Evolutionary conservation across 2,888 invertebrate species (phyloP).

Genomic region (Hecatera dysodea): DNA sequence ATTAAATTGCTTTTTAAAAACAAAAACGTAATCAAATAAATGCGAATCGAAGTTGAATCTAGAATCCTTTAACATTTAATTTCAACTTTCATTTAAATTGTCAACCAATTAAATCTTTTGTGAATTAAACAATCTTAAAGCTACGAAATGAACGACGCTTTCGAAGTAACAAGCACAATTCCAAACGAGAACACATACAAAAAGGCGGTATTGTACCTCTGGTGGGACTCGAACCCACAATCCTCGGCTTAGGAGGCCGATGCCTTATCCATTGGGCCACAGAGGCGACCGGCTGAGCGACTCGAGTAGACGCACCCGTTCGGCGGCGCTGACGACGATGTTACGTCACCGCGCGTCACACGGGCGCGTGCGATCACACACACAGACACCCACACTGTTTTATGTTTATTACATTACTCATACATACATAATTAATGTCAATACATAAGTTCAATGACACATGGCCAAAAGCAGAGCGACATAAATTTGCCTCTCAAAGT

Average conservation of each 20-base stretch:
- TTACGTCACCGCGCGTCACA: slow-evolving; percentile 78
- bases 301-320: slow-evolving; percentile 91
- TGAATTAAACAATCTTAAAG: slow-evolving; percentile 20
- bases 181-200: slow-evolving; percentile 63
- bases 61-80: background rate
- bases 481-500: slow-evolving; percentile 21
- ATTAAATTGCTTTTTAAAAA: background rate
- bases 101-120: slow-evolving; percentile 4
- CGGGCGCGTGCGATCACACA: slow-evolving; percentile 73
- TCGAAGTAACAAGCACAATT: slow-evolving; percentile 11
- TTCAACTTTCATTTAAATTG: slow-evolving; percentile 11
- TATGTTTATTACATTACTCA: slow-evolving; percentile 62
- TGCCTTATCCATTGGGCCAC: slow-evolving; percentile 96
- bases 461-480: slow-evolving; percentile 34
- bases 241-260: slow-evolving; percentile 96
- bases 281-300: slow-evolving; percentile 96
- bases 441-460: slow-evolving; percentile 58
- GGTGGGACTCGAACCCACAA: slow-evolving; percentile 97
- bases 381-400: slow-evolving; percentile 49
- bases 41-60: background rate
- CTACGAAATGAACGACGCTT: slow-evolving; percentile 21
- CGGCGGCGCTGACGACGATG: slow-evolving; percentile 73
- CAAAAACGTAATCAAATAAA: background rate
- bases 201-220: slow-evolving; percentile 92
- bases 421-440: slow-evolving; percentile 56